A percentile compares a stretch with the other conserved stretches of the same genome.
phyloP scores from a whole-genome alignment of 2,113 vertebrate genomes.

The Dinomys branickii region DNA sequence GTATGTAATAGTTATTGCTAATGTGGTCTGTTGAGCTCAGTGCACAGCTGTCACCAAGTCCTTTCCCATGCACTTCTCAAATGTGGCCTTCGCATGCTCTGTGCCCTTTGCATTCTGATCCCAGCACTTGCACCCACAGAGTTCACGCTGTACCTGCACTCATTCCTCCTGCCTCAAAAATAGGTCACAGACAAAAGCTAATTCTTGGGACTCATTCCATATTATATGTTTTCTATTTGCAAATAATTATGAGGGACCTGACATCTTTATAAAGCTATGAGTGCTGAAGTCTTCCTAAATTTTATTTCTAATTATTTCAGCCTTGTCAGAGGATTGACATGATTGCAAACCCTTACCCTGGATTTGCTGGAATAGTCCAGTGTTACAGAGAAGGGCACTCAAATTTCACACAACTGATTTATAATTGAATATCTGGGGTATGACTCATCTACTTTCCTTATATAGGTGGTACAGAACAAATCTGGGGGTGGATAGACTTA shows the following conservation, averaged over 20 bases:
- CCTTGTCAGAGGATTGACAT: not conserved
- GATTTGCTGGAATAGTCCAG: not conserved
- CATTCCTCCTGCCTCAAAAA: not conserved
- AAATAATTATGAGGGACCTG: not conserved
- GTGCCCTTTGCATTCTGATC: not conserved
- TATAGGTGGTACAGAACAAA: not conserved
- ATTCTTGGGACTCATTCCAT: not conserved
- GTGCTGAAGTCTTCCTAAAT: not conserved
- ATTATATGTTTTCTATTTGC: not conserved
- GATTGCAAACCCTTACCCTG: not conserved
- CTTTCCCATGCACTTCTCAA: not conserved
- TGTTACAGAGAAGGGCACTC: not conserved
- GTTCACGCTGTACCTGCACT: not conserved
- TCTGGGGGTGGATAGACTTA: too few species aligned
- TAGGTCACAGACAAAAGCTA: conserved; percentile 15
- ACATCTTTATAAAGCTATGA: not conserved
- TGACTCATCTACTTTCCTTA: not conserved
- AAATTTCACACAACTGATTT: conserved; percentile 21
- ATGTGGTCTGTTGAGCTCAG: not conserved
- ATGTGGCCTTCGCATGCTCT: not conserved
- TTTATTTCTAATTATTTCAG: not conserved
- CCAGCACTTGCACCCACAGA: not conserved
- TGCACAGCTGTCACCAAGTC: not conserved
- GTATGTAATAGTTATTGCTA: conserved; percentile 55
- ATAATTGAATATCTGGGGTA: not conserved